A percentile compares a stretch with the other conserved stretches of the same genome.
phyloP scores from a whole-genome alignment of 2,113 vertebrate species.

The Furnarius figulus region DNA sequence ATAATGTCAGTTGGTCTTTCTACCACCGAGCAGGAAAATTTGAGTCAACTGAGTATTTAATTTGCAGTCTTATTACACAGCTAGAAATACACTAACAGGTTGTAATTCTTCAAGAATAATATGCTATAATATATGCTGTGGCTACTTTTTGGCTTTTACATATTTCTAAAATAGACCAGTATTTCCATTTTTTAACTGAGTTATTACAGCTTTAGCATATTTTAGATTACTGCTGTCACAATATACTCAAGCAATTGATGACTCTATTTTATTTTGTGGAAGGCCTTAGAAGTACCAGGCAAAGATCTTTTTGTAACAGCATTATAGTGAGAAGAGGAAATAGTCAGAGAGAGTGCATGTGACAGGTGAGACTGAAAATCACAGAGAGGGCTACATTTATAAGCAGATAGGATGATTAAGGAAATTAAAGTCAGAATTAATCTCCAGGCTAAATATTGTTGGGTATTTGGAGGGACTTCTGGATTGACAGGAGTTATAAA shows the following conservation, averaged over 20 bases:
- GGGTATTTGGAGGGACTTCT: background rate
- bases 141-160: background rate
- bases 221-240: background rate
- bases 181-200: constrained; percentile 7
- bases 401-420: background rate
- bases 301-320: background rate
- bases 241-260: background rate
- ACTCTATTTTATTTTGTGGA: background rate
- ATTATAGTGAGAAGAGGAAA: background rate
- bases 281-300: background rate
- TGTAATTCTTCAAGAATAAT: background rate
- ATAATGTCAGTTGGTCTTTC: background rate
- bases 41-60: background rate
- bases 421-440: background rate
- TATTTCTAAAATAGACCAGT: background rate
- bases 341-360: background rate
- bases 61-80: background rate
- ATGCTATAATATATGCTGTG: background rate
- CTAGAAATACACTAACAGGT: background rate
- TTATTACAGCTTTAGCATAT: background rate
- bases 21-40: background rate
- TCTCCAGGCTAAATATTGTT: background rate
- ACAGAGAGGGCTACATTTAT: background rate
- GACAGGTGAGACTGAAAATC: background rate
- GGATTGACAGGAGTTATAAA: background rate